Conservation (phyloP, 1,140 invertebrate species). For the Drosophila equinoxialis region DNA sequence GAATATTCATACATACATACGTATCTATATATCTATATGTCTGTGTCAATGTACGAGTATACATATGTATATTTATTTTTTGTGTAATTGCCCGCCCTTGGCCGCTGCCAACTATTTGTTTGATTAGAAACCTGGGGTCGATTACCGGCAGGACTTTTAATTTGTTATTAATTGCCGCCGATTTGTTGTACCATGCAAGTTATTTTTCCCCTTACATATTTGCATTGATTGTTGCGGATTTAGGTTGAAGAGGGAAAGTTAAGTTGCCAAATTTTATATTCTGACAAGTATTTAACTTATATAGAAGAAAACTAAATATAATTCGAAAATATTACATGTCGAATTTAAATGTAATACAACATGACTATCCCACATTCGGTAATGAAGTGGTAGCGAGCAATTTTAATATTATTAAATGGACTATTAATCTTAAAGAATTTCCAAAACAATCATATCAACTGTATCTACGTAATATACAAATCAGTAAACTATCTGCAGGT, state of each 20-base stretch:
- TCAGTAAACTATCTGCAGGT: constrained; percentile 11
- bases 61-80: background rate
- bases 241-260: constrained; percentile 6
- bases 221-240: constrained; percentile 11
- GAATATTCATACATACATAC: background rate
- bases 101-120: constrained; percentile 48
- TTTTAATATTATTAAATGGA: constrained; percentile 3
- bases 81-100: constrained; percentile 14
- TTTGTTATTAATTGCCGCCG: constrained; percentile 56
- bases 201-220: background rate
- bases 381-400: background rate
- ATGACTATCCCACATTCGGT: too few species aligned
- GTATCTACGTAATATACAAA: background rate
- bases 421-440: background rate
- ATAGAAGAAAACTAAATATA: too few species aligned
- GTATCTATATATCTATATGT: background rate
- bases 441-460: background rate
- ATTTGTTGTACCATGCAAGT: constrained; percentile 34
- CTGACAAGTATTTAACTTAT: too few species aligned
- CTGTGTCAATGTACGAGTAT: background rate
- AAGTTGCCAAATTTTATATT: too few species aligned
- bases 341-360: too few species aligned
- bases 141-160: constrained; percentile 50
- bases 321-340: too few species aligned
- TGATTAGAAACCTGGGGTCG: constrained; percentile 62